Evolutionary conservation across 2,113 vertebrate genomes (phyloP), one percentile per base, ranked within the genome.

Genomic region (Mesembrinibis cayennensis): DNA sequence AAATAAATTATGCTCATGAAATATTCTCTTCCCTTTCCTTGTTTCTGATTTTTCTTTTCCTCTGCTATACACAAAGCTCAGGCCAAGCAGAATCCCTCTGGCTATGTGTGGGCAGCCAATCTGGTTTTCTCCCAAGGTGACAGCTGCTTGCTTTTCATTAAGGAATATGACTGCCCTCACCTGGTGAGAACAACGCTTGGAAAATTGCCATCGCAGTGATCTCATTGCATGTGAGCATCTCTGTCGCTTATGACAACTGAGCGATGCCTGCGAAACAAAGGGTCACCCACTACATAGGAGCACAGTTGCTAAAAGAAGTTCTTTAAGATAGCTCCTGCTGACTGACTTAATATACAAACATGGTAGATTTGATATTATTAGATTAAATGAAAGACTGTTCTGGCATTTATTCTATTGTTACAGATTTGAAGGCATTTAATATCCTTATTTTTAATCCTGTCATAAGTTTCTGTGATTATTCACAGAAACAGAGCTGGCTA

Each of bases 111-210:
- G 96, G 95, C 29, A 18, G 87, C 84, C 84, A 58, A 55, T 88
- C 87, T 90, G 89, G 36, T 95, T 93, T 77, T 77, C 87, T 94
- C 53, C 32, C 87, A 52, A 44, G 95, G 89, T 89, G 95, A 4
- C 84, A 90, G 91, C 82, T 82, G 93, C 89, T 70, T 7, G 81
- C 62, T 86, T 94, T 97, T 47, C 91, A 80, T 40, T 34, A 16
- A 97, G 97, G 97, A 55, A 62, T 97, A 59, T 95, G 95, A 97
- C 29, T 97, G 97, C 97, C 97, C 96, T 95, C 97, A 86, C 87
- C 97, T 95, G 97, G 97, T 77, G 91, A 77, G 89, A 96, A 87
- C n/a, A 6, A 63, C 9, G 15, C 86, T 76, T 32, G 94, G 95
- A 95, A 78, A 58, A 4, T 19, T 52, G 61, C 90, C 76, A 45